Percentiles rank a stretch among this genome's conserved stretches.
These are phyloP conservation scores for Pomatorhinus ruficollis DNA, from an alignment of 2,113 vertebrate genomes.

Conservation along the genomic window DNA sequence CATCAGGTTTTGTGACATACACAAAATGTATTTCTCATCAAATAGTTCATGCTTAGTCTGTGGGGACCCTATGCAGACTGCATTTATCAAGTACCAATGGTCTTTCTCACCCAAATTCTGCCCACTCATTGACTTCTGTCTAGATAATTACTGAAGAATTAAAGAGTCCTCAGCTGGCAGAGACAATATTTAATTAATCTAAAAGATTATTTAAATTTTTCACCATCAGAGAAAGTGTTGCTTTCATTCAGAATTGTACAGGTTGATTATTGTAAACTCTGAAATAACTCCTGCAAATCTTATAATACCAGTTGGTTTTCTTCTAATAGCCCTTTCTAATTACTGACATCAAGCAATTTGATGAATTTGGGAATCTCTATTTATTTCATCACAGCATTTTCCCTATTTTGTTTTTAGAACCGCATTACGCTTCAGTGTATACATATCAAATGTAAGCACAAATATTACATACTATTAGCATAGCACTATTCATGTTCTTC, in stretches of 20 bases:
- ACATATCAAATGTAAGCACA: not conserved
- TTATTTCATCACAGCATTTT: not conserved
- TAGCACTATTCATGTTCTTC: not conserved
- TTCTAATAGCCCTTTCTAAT: not conserved
- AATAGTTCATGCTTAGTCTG: not conserved
- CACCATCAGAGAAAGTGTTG: not conserved
- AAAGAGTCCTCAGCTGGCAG: not conserved
- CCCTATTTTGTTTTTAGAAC: not conserved
- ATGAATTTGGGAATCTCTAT: not conserved
- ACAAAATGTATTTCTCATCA: not conserved
- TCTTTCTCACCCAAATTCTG: not conserved
- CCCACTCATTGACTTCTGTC: not conserved
- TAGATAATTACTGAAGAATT: not conserved
- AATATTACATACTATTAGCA: not conserved
- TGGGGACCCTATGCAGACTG: not conserved
- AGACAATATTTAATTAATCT: not conserved
- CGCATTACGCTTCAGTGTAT: not conserved
- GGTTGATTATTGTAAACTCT: not conserved
- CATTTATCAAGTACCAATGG: not conserved
- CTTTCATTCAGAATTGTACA: not conserved
- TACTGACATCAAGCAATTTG: not conserved
- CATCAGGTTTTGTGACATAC: not conserved
- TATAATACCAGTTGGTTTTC: not conserved
- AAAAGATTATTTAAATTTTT: not conserved
- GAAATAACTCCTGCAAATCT: not conserved